Base-by-base conservation (phyloP, 1,140 invertebrate genomes). In the Lordiphosa collinella region DNA sequence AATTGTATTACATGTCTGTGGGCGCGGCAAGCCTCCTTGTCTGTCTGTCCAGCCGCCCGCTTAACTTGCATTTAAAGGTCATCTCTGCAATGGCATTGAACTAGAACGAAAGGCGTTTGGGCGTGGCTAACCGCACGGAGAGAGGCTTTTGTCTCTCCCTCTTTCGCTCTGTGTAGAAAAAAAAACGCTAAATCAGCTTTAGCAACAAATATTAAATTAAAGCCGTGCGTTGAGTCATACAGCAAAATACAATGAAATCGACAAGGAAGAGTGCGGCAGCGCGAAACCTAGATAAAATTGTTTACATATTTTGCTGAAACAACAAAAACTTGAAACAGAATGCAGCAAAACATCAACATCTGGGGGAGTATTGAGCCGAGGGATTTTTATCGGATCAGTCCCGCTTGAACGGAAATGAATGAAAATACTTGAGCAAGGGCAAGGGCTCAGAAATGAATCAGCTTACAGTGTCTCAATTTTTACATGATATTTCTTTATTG, bases 61-160 rank as follows among this genome's bases (percentile, higher is more conserved):
- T 73, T 60, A 64, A 69, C 68, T 73, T 79, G 75, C 75, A 80
- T 79, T 79, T 79, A 79, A 73, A 79, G 74, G 74, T 79, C 74
- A 73, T 79, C 74, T 58, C 53, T 67, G 63, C 18, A 67, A 58
- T 56, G 56, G 67, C 72, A 76, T 51, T 76, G 73, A 78, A 78
- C 74, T 72, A 67, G 63, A 72, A 72, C 58, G 44, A 11, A 34
- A 3, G 7, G 29, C 16, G 18, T 10, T 8, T n/a, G 1, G 4
- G 22, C 29, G 34, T 34, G 22, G 25, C 35, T 51, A 56, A 47
- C 56, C 56, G 11, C 65, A 64, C 37, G 18, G 4, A 1, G 18
- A 18, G 18, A 36, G 32, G 31, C 9, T 40, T 29, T 29, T 13
- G 2, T 38, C 10, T 34, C 3, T 18, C 0, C 12, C 12, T 32